Base-by-base conservation (phyloP, 2,113 vertebrate species). In the Takifugu flavidus region DNA sequence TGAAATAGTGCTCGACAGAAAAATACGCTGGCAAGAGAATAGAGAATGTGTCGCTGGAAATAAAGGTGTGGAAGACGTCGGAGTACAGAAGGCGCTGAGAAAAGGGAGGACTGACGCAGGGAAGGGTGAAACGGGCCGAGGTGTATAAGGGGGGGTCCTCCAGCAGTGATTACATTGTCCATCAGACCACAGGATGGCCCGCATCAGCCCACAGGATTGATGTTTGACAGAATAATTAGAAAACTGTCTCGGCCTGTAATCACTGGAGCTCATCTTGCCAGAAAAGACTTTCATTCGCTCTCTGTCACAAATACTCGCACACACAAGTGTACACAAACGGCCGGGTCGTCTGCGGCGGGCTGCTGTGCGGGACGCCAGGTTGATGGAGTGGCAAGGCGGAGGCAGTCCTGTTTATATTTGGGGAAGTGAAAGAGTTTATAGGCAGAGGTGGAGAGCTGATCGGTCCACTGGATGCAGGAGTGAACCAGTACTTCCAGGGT, bases 171-270 rank as follows among this genome's bases (percentile, higher is more conserved):
- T 98, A 95, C 94, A 91, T 88, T 95, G 95, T 95, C 95, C 95
- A 83, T 98, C 94, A 95, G 88, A 75, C 80, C 77, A 73, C 86
- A 76, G 88, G 90, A 89, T 72, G 91, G 93, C 89, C 89, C 70
- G 90, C 92, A 92, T 93, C 94, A 91, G 86, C 91, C 89, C 75
- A 64, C 78, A 79, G 90, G 93, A 95, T 94, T 94, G 95, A 98
- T 96, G 92, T 92, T 96, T 97, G 95, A 96, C 96, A 98, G 93
- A 95, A 93, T 98, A 98, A 98, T 98, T 98, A 98, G 94, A 96
- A 96, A 97, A 93, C 91, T 95, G 94, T 95, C 95, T 92, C 92
- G 85, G 89, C 89, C 85, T 90, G 93, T 95, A 96, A 94, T 94
- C 91, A 88, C 89, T 92, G 77, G 68, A 90, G 90, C 91, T 91